Percentiles rank a stretch among this genome's conserved stretches.
Evolutionary conservation across 2,797 vertebrate genomes (phyloP).

Genomic region (Tapera naevia): DNA sequence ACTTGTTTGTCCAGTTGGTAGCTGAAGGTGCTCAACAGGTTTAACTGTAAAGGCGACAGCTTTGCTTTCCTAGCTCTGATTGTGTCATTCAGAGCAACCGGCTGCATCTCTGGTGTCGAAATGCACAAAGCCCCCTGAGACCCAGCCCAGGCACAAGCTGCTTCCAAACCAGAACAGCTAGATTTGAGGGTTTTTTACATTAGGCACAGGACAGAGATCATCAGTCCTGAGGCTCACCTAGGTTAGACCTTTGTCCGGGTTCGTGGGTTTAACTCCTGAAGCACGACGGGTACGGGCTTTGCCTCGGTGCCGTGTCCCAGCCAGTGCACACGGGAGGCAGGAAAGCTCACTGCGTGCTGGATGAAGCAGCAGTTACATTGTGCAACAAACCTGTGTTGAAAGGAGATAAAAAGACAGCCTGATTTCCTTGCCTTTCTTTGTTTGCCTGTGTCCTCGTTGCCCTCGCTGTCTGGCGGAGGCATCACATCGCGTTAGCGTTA

Average conservation of each 20-base stretch:
- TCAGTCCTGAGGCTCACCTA: neutral
- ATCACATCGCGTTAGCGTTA: conserved; percentile 48
- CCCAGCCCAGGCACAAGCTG: neutral
- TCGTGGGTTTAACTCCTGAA: neutral
- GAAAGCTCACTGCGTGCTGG: neutral
- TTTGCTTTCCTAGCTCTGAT: neutral
- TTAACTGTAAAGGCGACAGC: neutral
- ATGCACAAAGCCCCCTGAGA: neutral
- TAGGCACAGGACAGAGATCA: neutral
- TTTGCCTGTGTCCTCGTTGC: conserved; percentile 39
- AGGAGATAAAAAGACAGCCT: neutral
- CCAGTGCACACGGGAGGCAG: neutral
- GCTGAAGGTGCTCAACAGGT: neutral
- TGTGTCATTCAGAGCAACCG: neutral
- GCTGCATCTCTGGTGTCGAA: neutral
- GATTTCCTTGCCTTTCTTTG: neutral
- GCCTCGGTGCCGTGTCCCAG: neutral
- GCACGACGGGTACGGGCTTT: neutral
- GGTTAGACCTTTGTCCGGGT: neutral
- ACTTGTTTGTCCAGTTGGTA: neutral
- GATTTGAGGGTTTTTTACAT: neutral
- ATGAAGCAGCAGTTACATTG: conserved; percentile 20
- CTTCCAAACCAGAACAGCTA: neutral
- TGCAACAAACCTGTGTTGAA: conserved; percentile 53
- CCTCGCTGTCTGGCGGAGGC: conserved; percentile 5